phyloP scores from a whole-genome alignment of 2,888 invertebrate species.

The Acleris cristana region DNA sequence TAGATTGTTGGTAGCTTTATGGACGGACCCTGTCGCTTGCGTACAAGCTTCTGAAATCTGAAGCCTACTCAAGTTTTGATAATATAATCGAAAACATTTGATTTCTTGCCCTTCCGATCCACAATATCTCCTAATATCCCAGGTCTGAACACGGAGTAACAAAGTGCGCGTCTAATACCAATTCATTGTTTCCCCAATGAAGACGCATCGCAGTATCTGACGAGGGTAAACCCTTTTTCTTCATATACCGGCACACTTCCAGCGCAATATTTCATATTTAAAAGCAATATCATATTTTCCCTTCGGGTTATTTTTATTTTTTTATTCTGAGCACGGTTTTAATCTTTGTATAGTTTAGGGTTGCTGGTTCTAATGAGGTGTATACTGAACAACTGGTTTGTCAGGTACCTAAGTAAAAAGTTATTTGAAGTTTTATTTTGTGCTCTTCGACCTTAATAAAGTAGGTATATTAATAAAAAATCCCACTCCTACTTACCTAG shows the following conservation, averaged over 20 bases:
- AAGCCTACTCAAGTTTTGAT: too few relatives aligned
- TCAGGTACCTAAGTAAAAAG: too few relatives aligned
- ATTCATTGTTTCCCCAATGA: constrained; percentile 73
- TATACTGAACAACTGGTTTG: too few relatives aligned
- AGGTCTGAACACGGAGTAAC: constrained; percentile 34
- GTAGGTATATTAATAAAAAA: too few relatives aligned
- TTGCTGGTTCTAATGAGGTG: too few relatives aligned
- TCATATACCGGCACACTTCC: constrained; percentile 69
- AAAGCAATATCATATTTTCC: constrained; percentile 77
- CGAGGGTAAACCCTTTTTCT: constrained; percentile 76
- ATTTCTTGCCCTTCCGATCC: not conserved
- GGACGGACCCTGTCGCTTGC: too few relatives aligned
- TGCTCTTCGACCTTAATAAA: too few relatives aligned
- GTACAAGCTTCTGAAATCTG: too few relatives aligned
- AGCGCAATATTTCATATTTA: constrained; percentile 77
- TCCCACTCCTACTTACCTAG: too few relatives aligned
- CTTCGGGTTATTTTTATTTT: constrained; percentile 53
- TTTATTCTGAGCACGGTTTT: constrained; percentile 39
- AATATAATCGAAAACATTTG: too few relatives aligned
- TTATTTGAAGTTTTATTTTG: too few relatives aligned
- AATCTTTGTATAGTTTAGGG: constrained; percentile 29
- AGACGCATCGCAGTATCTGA: constrained; percentile 67
- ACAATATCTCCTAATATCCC: constrained; percentile 25
- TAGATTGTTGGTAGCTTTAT: too few relatives aligned
- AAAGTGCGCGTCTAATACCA: constrained; percentile 55